Base-by-base conservation (phyloP, 2,888 invertebrate species). In the Polylopha cassiicola region DNA sequence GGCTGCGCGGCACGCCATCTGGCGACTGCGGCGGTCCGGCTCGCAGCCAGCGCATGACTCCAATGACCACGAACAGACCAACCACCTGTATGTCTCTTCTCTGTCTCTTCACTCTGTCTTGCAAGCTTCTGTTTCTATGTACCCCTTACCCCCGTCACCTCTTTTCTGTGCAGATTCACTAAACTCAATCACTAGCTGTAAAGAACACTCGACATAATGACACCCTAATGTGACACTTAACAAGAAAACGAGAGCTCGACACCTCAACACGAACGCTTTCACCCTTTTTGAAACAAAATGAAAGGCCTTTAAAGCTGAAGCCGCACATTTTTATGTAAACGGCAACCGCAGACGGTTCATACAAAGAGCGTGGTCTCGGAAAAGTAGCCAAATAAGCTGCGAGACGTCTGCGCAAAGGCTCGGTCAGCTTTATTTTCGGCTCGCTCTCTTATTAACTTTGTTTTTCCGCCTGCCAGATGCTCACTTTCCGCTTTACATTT, bases 1-100 rank as follows among this genome's bases (percentile, higher is more conserved):
- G 87, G 90, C 90, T 77, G 89, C 89, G 60, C 89, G 89, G 79
- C 89, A 89, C 86, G 89, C 90, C 87, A 88, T 90, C 87, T 90
- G 89, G 89, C 88, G 89, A 67, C 86, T 89, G 72, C 86, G 90
- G 65, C 82, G 85, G 61, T 85, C 86, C 61, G 85, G 81, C 67
- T 86, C 85, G 56, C 85, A 84, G 71, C 86, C 84, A 50, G 67
- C 81, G 37, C 81, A 82, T 50, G 81, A 75, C 71, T 72, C 71
- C 75, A 82, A 78, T 77, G 85, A 86, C 66, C 73, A 82, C 63
- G 86, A 86, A 78, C 82, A 85, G 58, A 79, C 78, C 71, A 84
- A 82, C 79, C 80, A 84, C 74, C 77, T 86, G 86, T 86, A 86
- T 73, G 86, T 86, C 67, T 73, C 72, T 74, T 76, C 71, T 71